Base-by-base conservation (phyloP, 1,140 invertebrate genomes). In the Ptiloglossa arizonensis region DNA sequence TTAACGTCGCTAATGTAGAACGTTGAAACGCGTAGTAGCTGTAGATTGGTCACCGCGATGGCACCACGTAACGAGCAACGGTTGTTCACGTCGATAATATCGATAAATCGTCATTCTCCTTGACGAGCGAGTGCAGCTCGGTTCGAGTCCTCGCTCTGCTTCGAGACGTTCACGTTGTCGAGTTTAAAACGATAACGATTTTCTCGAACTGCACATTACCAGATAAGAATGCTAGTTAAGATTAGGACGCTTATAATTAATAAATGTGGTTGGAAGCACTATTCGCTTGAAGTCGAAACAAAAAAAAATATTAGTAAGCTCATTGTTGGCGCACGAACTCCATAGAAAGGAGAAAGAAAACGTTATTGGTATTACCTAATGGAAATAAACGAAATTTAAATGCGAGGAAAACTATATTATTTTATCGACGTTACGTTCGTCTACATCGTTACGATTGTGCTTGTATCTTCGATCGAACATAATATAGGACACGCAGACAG, bases 61-160 rank as follows among this genome's bases (percentile, higher is more conserved):
- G 72, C 63, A 68, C 63, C 63, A 75, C 63, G 2, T 19, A 27
- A 4, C 41, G 1, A 57, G 57, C 29, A n/a, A n/a, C 6, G 41
- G 3, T 59, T 5, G 5, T 44, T 48, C 32, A 4, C 15, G 63
- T 68, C 38, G 72, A 75, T 75, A 75, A 59, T 46, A 35, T 67
- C 57, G 57, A 27, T 1, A 5, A 19, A 63, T 48, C 15, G 29
- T 60, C 29, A 8, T 32, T 48, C 1, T 8, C 44, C 15, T 32
- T 5, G 9, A 19, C 46, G 50, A 38, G 27, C n/a, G 19, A 17
- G 4, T 32, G 22, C n/a, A 5, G 27, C 11, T 22, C 22, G 71
- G 60, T 56, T 66, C 48, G 38, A 35, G 62, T 66, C 35, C 3
- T 32, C 9, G 29, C 35, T 66, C 4, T 29, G 4, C 17, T 19